phyloP scores from a whole-genome alignment of 2,888 invertebrate genomes.

The Baronia brevicornis region DNA sequence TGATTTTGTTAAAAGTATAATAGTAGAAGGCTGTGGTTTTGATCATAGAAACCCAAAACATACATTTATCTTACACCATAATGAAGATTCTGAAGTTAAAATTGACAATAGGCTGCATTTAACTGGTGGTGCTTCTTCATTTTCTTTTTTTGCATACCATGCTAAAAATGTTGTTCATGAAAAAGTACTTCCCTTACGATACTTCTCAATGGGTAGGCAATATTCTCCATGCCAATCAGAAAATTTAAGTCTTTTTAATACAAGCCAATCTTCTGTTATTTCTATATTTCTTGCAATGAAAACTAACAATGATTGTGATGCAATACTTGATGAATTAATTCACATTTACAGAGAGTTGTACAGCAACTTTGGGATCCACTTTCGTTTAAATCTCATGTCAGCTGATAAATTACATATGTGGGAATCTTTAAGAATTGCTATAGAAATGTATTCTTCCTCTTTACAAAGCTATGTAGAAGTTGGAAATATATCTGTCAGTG shows the following conservation, averaged over 20 bases:
- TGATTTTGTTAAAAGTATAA: conserved; percentile 84
- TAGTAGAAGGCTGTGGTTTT: conserved; percentile 83
- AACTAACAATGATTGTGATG: conserved; percentile 61
- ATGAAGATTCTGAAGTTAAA: conserved; percentile 68
- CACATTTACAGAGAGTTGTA: conserved; percentile 75
- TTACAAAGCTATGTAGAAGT: conserved; percentile 80
- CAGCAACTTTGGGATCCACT: conserved; percentile 79
- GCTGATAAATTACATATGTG: conserved; percentile 76
- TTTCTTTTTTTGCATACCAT: conserved; percentile 83
- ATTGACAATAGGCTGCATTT: conserved; percentile 80
- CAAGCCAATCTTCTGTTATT: conserved; percentile 81
- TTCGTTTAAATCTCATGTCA: conserved; percentile 77
- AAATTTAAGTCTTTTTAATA: conserved; percentile 77
- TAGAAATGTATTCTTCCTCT: conserved; percentile 85
- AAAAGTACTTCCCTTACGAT: conserved; percentile 79
- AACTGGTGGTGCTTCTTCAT: conserved; percentile 83
- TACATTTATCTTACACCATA: conserved; percentile 77
- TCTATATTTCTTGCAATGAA: conserved; percentile 79
- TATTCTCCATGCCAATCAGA: conserved; percentile 70
- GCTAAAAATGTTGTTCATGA: conserved; percentile 79
- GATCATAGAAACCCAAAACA: conserved; percentile 70
- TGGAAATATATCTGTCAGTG: conserved; percentile 82
- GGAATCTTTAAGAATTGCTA: conserved; percentile 80
- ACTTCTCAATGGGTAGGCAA: conserved; percentile 81
- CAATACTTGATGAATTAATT: conserved; percentile 73